Evolutionary conservation across 2,797 vertebrate genomes (phyloP).

Genomic region (Aphelocoma californica): DNA sequence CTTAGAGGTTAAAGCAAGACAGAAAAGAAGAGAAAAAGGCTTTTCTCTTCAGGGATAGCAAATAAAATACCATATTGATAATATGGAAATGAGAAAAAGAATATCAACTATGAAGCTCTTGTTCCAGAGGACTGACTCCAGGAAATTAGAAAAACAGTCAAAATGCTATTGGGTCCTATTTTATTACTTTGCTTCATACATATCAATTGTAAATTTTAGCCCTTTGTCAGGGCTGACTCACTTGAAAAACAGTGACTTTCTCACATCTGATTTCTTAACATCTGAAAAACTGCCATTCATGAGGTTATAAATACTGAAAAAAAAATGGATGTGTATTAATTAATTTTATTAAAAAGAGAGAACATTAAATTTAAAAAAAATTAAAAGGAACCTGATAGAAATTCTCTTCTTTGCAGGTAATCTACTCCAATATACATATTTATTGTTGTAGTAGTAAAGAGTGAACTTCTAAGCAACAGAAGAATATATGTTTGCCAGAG

Average conservation of each 20-base stretch:
- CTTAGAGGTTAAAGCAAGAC: not conserved
- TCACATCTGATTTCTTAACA: not conserved
- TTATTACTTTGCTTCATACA: conserved; percentile 6
- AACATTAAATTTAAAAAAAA: not conserved
- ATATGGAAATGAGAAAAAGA: not conserved
- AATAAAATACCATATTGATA: not conserved
- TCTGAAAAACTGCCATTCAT: not conserved
- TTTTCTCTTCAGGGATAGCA: not conserved
- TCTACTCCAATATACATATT: not conserved
- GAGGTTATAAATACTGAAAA: not conserved
- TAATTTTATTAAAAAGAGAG: not conserved
- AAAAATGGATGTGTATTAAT: not conserved
- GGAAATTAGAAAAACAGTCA: conserved; percentile 28
- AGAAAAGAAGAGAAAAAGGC: not conserved
- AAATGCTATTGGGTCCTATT: not conserved
- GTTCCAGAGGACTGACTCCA: not conserved
- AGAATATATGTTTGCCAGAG: not conserved
- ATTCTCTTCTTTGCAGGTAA: not conserved
- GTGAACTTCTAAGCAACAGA: not conserved
- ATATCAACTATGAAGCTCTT: not conserved
- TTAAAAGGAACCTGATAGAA: not conserved
- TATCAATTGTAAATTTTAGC: not conserved
- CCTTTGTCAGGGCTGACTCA: not conserved
- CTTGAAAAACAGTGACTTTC: not conserved
- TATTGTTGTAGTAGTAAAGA: not conserved